phyloP scores from a whole-genome alignment of 2,888 invertebrate genomes.

The Mellilla xanthometata region DNA sequence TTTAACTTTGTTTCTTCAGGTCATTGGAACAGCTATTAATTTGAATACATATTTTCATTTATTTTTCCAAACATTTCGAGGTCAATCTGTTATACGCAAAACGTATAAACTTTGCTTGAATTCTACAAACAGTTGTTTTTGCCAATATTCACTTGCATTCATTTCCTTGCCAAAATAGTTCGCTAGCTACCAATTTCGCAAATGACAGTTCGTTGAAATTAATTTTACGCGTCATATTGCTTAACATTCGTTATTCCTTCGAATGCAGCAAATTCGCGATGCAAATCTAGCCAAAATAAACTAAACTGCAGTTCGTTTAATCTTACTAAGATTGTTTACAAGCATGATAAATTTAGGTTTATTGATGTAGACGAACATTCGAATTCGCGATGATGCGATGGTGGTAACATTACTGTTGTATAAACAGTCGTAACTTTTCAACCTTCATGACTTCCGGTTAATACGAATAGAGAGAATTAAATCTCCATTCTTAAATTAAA shows the following conservation, averaged over 20 bases:
- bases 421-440: constrained; percentile 22
- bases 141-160: constrained; percentile 44
- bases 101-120: no score
- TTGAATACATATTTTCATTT: background rate
- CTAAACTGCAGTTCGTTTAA: background rate
- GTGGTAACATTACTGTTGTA: constrained; percentile 13
- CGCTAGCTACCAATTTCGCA: constrained; percentile 5
- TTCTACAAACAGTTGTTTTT: constrained; percentile 34
- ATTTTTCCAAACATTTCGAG: no score
- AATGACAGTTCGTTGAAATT: background rate
- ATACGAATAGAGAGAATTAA: background rate
- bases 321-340: constrained; percentile 7
- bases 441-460: constrained; percentile 43
- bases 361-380: constrained; percentile 13
- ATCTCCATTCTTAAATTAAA: no score
- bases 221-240: constrained; percentile 22
- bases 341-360: constrained; percentile 7
- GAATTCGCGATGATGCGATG: constrained; percentile 2
- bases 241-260: constrained; percentile 2
- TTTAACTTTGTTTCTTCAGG: background rate
- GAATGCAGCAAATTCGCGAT: background rate
- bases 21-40: background rate
- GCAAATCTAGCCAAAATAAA: constrained; percentile 6
- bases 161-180: constrained; percentile 38
- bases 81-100: no score